Conservation (phyloP, 2,113 vertebrate species). For the Rissa tridactyla region DNA sequence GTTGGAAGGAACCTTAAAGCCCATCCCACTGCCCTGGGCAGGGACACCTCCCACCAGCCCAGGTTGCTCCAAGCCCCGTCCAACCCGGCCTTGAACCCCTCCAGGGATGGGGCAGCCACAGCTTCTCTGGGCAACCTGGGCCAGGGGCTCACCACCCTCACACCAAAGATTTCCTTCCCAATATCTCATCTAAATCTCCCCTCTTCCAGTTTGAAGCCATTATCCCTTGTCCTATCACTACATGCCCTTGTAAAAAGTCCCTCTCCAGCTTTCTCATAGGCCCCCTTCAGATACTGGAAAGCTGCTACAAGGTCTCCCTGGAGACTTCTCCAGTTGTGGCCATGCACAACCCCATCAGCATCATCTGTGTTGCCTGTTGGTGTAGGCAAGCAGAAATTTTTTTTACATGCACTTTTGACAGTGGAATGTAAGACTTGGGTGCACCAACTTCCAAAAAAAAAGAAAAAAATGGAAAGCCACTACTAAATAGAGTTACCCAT, state of each 20-base stretch:
- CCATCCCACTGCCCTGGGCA: too few relatives aligned
- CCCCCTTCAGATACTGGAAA: not conserved
- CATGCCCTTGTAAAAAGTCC: not conserved
- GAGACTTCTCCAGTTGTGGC: not conserved
- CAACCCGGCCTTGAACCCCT: too few relatives aligned
- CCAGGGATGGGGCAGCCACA: too few relatives aligned
- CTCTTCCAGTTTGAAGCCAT: not conserved
- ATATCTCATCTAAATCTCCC: not conserved
- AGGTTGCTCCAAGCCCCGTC: too few relatives aligned
- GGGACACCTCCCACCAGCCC: too few relatives aligned
- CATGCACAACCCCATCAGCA: not conserved
- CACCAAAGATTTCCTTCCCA: not conserved
- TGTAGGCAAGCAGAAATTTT: not conserved
- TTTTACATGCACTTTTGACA: not conserved
- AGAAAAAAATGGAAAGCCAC: not conserved
- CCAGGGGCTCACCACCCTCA: too few relatives aligned
- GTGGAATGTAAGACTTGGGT: not conserved
- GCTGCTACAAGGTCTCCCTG: not conserved
- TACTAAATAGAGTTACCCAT: accelerated
- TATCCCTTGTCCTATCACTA: not conserved
- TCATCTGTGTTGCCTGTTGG: too few relatives aligned
- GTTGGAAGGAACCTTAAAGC: too few relatives aligned
- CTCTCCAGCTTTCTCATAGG: not conserved
- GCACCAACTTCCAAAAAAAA: not conserved
- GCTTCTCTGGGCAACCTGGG: too few relatives aligned